Evolutionary conservation across 2,888 invertebrate species (phyloP).

Genomic region (Drosophila maculinotata): DNA sequence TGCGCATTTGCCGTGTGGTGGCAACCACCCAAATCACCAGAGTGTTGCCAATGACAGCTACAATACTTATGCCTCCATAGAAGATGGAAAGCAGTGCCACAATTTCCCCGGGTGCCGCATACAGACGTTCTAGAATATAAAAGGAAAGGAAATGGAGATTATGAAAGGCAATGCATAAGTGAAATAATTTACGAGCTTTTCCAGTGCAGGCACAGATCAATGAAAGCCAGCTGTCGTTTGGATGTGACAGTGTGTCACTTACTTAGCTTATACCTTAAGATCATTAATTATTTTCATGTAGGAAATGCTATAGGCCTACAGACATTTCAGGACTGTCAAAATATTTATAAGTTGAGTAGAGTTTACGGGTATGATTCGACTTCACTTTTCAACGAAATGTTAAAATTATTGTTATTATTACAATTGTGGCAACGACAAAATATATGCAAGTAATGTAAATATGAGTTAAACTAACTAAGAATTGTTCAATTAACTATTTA

Average conservation of each 20-base stretch:
- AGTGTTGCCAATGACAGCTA: conserved; percentile 93
- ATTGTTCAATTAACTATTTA: background rate
- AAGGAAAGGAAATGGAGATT: background rate
- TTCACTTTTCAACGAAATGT: background rate
- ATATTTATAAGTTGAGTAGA: background rate
- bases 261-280: background rate
- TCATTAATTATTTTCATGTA: background rate
- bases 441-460: too few species aligned
- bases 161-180: conserved; percentile 22
- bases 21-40: conserved; percentile 94
- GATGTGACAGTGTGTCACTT: conserved; percentile 7
- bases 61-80: conserved; percentile 92
- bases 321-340: background rate
- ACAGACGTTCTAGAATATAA: conserved; percentile 86
- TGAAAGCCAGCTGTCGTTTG: conserved; percentile 22
- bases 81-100: conserved; percentile 91
- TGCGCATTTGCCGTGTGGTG: conserved; percentile 92
- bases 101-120: conserved; percentile 90
- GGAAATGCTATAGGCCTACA: background rate
- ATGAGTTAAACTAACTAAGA: background rate
- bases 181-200: conserved; percentile 21
- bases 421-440: too few species aligned
- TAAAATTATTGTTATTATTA: too few species aligned
- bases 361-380: too few species aligned
- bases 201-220: conserved; percentile 47